Evolutionary conservation across 1,140 invertebrate species (phyloP).

Genomic region (Caerostris darwini): DNA sequence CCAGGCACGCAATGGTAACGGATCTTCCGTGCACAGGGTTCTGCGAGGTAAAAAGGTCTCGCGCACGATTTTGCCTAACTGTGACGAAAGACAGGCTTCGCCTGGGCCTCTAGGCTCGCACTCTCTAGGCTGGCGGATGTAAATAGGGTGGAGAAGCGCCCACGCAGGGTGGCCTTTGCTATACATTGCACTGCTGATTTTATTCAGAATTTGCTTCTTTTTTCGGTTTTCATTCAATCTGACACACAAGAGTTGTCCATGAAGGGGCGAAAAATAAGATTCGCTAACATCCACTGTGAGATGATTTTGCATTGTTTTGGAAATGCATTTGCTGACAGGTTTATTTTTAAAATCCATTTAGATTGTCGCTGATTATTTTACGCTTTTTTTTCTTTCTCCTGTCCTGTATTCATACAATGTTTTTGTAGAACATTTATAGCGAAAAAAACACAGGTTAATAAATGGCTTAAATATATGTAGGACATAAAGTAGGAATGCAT

Average conservation of each 20-base stretch:
- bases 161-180: conserved; percentile 37
- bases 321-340: no score
- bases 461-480: no score
- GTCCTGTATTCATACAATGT: no score
- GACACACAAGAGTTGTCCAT: neutral
- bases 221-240: neutral
- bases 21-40: conserved; percentile 64
- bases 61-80: conserved; percentile 61
- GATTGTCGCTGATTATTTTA: no score
- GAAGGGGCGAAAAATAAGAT: neutral
- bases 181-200: conserved; percentile 26
- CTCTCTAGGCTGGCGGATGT: conserved; percentile 25
- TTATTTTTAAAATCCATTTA: no score
- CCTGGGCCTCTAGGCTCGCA: conserved; percentile 9
- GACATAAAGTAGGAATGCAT: no score
- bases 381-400: no score
- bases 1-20: conserved; percentile 76
- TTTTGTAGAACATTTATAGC: no score
- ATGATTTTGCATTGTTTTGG: no score
- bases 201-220: neutral
- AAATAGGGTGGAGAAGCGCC: conserved; percentile 41
- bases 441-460: no score
- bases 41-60: conserved; percentile 65
- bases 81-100: conserved; percentile 69
- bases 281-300: neutral